Percentiles rank a stretch among this genome's conserved stretches.
These are phyloP conservation scores for Mellilla xanthometata DNA, from an alignment of 2,888 invertebrate species.

Conservation along the genomic window DNA sequence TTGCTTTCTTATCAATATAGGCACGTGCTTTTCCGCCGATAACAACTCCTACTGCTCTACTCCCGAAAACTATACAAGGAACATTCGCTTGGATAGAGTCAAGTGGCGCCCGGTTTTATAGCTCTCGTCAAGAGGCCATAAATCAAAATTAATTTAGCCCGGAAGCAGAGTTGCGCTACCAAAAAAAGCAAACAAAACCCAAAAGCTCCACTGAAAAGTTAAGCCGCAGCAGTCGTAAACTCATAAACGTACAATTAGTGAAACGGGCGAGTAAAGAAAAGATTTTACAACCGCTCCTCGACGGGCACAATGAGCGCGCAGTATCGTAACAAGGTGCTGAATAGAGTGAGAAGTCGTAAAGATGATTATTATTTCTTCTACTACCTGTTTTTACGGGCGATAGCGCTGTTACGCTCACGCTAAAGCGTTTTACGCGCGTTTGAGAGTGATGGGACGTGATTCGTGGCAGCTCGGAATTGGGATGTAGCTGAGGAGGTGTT, in stretches of 20 bases:
- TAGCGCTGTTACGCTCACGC: constrained; percentile 61
- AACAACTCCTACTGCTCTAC: not conserved
- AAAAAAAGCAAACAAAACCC: constrained; percentile 62
- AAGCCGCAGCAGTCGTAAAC: constrained; percentile 79
- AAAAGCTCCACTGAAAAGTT: constrained; percentile 72
- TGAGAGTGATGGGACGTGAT: constrained; percentile 58
- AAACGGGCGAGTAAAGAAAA: constrained; percentile 81
- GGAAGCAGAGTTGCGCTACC: constrained; percentile 22
- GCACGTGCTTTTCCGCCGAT: constrained; percentile 51
- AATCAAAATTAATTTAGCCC: constrained; percentile 28
- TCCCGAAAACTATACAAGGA: not conserved
- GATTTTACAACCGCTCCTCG: constrained; percentile 81
- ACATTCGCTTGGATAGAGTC: not conserved
- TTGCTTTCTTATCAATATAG: constrained; percentile 74
- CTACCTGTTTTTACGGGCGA: constrained; percentile 82
- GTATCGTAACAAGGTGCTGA: constrained; percentile 83
- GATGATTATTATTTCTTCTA: constrained; percentile 84
- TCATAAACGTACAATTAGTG: constrained; percentile 83
- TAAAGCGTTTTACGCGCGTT: constrained; percentile 35
- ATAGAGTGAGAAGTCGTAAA: constrained; percentile 84
- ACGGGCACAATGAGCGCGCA: constrained; percentile 80
- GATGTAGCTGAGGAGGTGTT: constrained; percentile 50
- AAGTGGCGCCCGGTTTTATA: constrained; percentile 26
- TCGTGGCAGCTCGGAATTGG: constrained; percentile 54
- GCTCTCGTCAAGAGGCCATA: constrained; percentile 9